These are phyloP conservation scores for Altica lythri DNA, from an alignment of 2,888 invertebrate species.

Conservation along the genomic window DNA sequence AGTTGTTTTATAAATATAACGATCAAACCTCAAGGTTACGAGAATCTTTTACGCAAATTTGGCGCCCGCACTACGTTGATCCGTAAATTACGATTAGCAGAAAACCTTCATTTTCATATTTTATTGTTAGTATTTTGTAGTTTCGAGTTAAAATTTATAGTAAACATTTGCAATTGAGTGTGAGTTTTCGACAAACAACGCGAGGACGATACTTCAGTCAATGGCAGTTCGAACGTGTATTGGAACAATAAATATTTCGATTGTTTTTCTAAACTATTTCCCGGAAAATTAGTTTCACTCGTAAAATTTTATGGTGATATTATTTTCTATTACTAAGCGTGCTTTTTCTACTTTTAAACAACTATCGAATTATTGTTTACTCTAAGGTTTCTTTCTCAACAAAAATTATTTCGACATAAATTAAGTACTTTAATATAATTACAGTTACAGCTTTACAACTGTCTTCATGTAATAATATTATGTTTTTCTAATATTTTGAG, in stretches of 20 bases:
- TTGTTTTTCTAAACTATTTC: not conserved
- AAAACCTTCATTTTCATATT: constrained; percentile 14
- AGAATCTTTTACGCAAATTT: constrained; percentile 3
- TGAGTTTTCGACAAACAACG: constrained; percentile 25
- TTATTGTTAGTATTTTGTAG: constrained; percentile 17
- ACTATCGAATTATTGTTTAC: too few relatives aligned
- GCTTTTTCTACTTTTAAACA: too few relatives aligned
- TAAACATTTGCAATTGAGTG: constrained; percentile 31
- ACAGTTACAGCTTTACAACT: too few relatives aligned
- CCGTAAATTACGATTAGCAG: constrained; percentile 4
- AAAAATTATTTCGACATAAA: too few relatives aligned
- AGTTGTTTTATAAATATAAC: too few relatives aligned
- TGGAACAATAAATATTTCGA: constrained; percentile 1
- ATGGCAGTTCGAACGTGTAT: constrained; percentile 20
- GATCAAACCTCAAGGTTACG: constrained; percentile 7
- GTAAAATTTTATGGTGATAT: too few relatives aligned
- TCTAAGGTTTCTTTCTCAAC: too few relatives aligned
- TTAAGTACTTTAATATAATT: too few relatives aligned
- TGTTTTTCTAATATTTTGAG: too few relatives aligned
- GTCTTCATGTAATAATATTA: too few relatives aligned
- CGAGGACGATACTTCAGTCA: constrained; percentile 23
- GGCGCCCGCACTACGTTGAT: not conserved
- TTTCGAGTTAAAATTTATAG: constrained; percentile 32
- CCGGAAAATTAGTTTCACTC: not conserved
- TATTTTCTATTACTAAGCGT: too few relatives aligned